Evolutionary conservation across 2,888 invertebrate genomes (phyloP).

Genomic region (Protophormia terraenovae): DNA sequence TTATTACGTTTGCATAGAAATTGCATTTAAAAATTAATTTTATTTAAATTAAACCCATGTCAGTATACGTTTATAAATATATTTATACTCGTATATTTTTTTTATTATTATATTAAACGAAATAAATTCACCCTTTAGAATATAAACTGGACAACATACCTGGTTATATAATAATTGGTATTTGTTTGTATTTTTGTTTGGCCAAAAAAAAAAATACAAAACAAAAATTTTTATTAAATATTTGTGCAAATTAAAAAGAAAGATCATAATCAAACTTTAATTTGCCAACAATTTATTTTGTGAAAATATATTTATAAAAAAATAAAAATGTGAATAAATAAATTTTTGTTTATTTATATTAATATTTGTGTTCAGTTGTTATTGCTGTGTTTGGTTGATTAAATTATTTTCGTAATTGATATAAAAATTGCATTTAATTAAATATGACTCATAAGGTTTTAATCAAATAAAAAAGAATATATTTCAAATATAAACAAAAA

Average conservation of each 20-base stretch:
- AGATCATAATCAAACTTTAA: constrained; percentile 65
- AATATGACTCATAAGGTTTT: constrained; percentile 38
- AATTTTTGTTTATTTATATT: constrained; percentile 21
- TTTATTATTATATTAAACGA: not conserved
- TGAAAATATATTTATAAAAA: not conserved
- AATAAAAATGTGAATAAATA: not conserved
- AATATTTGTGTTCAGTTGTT: constrained; percentile 1
- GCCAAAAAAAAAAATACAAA: constrained; percentile 14
- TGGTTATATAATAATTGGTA: not conserved
- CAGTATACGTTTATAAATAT: constrained; percentile 26
- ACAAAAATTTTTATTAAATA: constrained; percentile 58
- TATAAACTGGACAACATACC: not conserved
- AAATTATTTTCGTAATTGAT: constrained; percentile 51
- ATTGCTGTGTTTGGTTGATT: constrained; percentile 45
- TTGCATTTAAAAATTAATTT: constrained; percentile 68
- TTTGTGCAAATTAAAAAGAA: constrained; percentile 65
- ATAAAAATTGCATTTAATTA: constrained; percentile 52
- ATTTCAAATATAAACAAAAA: not conserved
- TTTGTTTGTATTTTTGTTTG: not conserved
- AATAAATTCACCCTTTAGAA: not conserved
- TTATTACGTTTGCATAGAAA: constrained; percentile 64
- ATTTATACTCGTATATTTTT: no score
- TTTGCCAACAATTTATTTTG: constrained; percentile 57
- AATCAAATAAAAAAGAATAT: not conserved
- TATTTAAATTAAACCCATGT: constrained; percentile 61